These are phyloP conservation scores for Argyrosomus regius DNA, from an alignment of 2,797 vertebrate genomes.

Conservation along the genomic window DNA sequence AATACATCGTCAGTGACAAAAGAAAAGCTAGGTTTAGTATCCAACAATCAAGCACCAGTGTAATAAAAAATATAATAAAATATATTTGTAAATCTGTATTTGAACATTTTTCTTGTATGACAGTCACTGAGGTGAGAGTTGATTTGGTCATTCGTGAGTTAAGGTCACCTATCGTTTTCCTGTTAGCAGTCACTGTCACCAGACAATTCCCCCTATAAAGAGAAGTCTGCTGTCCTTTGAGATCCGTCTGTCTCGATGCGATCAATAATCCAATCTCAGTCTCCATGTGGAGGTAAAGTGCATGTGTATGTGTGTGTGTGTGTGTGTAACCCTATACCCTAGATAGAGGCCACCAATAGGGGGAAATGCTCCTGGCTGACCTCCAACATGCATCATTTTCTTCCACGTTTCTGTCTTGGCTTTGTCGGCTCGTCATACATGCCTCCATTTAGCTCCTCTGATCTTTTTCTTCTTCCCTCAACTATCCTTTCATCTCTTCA, in stretches of 20 bases:
- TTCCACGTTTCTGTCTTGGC: constrained; percentile 41
- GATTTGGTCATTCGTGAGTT: constrained; percentile 48
- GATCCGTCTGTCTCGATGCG: constrained; percentile 65
- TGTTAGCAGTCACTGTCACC: constrained; percentile 66
- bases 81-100: background rate
- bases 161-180: constrained; percentile 75
- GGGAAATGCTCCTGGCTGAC: constrained; percentile 77
- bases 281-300: constrained; percentile 59
- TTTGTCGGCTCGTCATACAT: constrained; percentile 49
- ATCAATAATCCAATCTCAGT: constrained; percentile 82
- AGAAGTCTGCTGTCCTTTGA: constrained; percentile 72
- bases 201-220: constrained; percentile 58
- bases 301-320: constrained; percentile 36
- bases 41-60: background rate
- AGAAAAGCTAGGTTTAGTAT: background rate
- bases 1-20: background rate
- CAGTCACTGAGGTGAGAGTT: constrained; percentile 27
- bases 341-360: constrained; percentile 63
- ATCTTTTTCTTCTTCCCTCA: constrained; percentile 46
- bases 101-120: constrained; percentile 10
- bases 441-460: constrained; percentile 60
- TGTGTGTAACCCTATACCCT: constrained; percentile 76
- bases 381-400: constrained; percentile 77
- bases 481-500: constrained; percentile 66
- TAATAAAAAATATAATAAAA: background rate